Conservation (phyloP, 2,797 vertebrate species). For the Alectoris magna region DNA sequence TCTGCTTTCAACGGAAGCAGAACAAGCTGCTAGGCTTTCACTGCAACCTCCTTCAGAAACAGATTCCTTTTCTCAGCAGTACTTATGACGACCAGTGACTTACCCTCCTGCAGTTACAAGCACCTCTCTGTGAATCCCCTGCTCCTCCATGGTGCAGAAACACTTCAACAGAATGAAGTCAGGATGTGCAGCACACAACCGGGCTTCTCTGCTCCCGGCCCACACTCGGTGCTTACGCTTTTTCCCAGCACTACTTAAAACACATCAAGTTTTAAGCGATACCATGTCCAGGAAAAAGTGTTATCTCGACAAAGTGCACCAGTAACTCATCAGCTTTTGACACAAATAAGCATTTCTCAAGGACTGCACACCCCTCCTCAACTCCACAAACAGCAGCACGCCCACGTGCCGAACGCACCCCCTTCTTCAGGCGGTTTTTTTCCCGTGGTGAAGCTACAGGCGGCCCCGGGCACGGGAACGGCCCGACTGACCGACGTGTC, state of each 20-base stretch:
- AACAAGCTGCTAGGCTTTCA: neutral
- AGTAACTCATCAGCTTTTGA: neutral
- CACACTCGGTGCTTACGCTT: neutral
- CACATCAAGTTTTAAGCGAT: rapidly evolving
- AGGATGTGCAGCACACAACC: neutral
- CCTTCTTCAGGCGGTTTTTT: neutral
- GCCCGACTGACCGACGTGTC: no score
- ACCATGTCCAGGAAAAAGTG: neutral
- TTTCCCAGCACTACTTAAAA: neutral
- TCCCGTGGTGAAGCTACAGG: neutral
- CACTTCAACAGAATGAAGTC: neutral
- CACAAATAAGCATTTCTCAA: neutral
- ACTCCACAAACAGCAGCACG: neutral
- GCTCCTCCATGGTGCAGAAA: neutral
- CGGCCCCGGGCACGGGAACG: no score
- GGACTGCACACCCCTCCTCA: neutral
- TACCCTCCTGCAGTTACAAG: neutral
- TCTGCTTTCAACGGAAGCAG: neutral
- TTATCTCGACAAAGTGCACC: neutral
- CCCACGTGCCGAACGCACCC: neutral
- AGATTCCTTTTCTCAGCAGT: neutral
- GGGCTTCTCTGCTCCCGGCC: neutral
- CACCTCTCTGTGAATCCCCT: neutral
- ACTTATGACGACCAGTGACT: neutral
- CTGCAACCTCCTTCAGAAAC: neutral